Conservation (phyloP, 2,113 vertebrate species). For the Lasiurus borealis region DNA sequence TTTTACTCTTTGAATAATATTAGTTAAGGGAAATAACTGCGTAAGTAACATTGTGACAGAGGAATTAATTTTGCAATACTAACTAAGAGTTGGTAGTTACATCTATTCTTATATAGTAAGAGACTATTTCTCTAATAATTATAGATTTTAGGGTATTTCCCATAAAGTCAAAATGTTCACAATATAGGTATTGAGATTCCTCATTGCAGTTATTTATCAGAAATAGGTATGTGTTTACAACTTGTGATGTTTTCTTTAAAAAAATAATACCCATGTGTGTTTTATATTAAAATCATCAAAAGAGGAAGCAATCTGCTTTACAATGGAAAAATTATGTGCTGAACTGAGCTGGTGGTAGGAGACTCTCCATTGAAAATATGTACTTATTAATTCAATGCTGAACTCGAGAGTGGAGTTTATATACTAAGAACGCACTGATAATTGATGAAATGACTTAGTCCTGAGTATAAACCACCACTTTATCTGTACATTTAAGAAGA, state of each 20-base stretch:
- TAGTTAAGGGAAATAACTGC: background rate
- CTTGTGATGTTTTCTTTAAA: background rate
- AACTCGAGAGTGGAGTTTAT: background rate
- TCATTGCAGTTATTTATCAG: background rate
- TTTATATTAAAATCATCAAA: background rate
- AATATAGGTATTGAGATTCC: background rate
- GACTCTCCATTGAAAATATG: background rate
- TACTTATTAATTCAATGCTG: background rate
- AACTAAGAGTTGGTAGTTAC: background rate
- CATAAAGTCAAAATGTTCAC: background rate
- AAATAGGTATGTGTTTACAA: background rate
- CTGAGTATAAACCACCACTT: background rate
- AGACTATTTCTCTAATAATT: background rate
- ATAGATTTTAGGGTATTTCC: constrained; percentile 24
- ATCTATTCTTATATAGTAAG: background rate
- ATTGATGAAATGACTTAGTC: background rate
- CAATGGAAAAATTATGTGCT: background rate
- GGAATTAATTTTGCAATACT: background rate
- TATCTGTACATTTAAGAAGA: background rate
- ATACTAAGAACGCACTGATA: background rate
- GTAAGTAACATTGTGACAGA: background rate
- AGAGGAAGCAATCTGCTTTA: background rate
- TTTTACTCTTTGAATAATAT: background rate
- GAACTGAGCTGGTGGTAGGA: background rate
- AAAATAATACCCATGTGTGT: background rate